Evolutionary conservation across 2,113 vertebrate species (phyloP).

Genomic region (Corythoichthys haematopterus): DNA sequence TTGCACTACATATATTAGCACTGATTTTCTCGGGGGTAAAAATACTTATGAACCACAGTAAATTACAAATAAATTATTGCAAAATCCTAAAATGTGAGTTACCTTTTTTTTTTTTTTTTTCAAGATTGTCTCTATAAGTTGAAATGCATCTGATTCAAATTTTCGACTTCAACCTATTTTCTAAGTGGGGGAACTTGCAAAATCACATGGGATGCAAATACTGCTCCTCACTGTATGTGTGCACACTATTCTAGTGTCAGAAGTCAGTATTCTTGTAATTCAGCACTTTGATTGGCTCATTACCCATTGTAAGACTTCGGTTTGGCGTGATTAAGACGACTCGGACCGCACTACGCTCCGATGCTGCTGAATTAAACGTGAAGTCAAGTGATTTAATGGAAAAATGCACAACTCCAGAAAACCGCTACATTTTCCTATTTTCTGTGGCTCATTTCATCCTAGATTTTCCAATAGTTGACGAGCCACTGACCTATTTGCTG

Average conservation of each 20-base stretch:
- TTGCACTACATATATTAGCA: too few species aligned
- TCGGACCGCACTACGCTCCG: slow-evolving; percentile 2
- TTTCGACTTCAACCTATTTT: too few species aligned
- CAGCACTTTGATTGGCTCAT: slow-evolving; percentile 13
- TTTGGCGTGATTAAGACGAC: slow-evolving; percentile 24
- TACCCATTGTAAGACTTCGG: slow-evolving; percentile 11
- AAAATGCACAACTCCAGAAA: slow-evolving; percentile 3
- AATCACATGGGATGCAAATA: too few species aligned
- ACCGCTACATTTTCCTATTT: neutral
- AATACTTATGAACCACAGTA: too few species aligned
- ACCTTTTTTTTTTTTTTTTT: too few species aligned
- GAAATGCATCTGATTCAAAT: too few species aligned
- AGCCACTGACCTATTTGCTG: slow-evolving; percentile 17
- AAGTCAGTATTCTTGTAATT: neutral
- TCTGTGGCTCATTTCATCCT: slow-evolving; percentile 15
- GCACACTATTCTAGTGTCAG: neutral
- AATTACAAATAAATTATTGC: too few species aligned
- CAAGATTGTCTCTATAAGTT: too few species aligned
- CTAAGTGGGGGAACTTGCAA: too few species aligned
- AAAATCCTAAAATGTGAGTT: too few species aligned
- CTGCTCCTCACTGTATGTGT: too few species aligned
- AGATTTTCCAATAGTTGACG: slow-evolving; percentile 1
- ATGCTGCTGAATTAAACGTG: slow-evolving; percentile 8
- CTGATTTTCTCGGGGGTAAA: too few species aligned
- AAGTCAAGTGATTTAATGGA: neutral